Evolutionary conservation across 2,888 invertebrate species (phyloP), one percentile per base, ranked within the genome.

Genomic region (Emesis furor): DNA sequence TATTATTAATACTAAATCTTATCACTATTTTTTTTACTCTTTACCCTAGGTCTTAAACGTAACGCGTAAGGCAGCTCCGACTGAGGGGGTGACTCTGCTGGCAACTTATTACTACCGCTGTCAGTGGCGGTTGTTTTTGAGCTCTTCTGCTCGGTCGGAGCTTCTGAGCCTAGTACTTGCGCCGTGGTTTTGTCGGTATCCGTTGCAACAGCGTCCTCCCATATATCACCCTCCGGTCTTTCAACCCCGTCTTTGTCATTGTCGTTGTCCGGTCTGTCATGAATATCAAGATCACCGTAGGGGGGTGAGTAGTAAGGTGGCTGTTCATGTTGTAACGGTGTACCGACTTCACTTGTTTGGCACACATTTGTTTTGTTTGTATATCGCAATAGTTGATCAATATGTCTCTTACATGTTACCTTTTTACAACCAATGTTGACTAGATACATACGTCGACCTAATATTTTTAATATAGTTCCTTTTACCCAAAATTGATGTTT

Each of bases 381-480:
- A 62, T 10, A 30, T 62, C 62, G 62, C 7, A 59, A 59, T 24
- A 17, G 2, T 8, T 62, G 24, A 62, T 62, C 62, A 62, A 62
- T 62, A 10, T 62, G 17, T 62, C 62, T 24, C 62, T 62, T 62
- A 10, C 62, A 62, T 10, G 10, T 62, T 7, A 62, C 62, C 7
- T 62, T 7, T 62, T 62, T 62, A 62, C 62, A 30, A 24, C 7
- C 30, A 10, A 62, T 62, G 10, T 65, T 30, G 30, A 65, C 65
- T 3, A 65, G 65, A 32, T 65, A 65, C 30, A 65, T 65, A 3
- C 65, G 65, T 65, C 12, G 32, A 30, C 65, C 32, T 65, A 65
- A 24, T 30, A 65, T 30, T 65, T 65, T 65, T 8, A 10, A 2
- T 12, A 65, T 12, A 32, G 12, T 32, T 3, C 30, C 30, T 32